phyloP scores from a whole-genome alignment of 2,113 vertebrate species.

The Poecile atricapillus region DNA sequence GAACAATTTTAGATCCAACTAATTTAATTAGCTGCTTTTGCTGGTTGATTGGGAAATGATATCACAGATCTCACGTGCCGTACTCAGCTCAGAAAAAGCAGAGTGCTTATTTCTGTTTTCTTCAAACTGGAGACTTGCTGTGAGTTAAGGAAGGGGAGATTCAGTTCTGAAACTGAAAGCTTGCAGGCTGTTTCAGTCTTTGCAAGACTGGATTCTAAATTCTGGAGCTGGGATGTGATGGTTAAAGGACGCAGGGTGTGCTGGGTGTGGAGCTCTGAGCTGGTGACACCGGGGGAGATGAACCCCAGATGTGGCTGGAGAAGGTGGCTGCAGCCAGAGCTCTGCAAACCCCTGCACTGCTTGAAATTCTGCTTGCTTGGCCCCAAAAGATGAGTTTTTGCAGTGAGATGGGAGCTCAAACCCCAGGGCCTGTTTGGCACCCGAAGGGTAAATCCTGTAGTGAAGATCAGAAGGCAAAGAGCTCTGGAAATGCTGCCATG shows the following conservation, averaged over 20 bases:
- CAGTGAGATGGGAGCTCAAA: background rate
- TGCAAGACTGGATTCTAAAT: background rate
- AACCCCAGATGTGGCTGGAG: background rate
- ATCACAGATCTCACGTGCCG: background rate
- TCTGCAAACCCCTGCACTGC: background rate
- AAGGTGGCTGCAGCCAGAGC: background rate
- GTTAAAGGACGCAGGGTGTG: background rate
- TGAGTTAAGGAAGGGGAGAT: constrained; percentile 9
- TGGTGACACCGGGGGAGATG: background rate
- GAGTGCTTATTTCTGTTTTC: background rate
- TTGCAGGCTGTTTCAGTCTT: background rate
- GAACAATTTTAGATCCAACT: background rate
- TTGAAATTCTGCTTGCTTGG: background rate
- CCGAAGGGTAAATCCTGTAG: background rate
- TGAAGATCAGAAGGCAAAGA: background rate
- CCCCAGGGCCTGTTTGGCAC: background rate
- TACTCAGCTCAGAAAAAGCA: background rate
- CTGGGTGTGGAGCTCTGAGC: background rate
- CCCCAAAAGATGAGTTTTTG: background rate
- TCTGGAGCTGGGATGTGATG: background rate
- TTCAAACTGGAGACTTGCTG: background rate
- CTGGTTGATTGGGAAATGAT: background rate
- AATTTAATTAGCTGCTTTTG: background rate
- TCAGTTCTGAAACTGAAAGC: background rate
- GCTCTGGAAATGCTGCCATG: background rate